Percentiles rank a stretch among this genome's conserved stretches.
phyloP scores from a whole-genome alignment of 1,140 invertebrate genomes.

The Teleopsis dalmanni region DNA sequence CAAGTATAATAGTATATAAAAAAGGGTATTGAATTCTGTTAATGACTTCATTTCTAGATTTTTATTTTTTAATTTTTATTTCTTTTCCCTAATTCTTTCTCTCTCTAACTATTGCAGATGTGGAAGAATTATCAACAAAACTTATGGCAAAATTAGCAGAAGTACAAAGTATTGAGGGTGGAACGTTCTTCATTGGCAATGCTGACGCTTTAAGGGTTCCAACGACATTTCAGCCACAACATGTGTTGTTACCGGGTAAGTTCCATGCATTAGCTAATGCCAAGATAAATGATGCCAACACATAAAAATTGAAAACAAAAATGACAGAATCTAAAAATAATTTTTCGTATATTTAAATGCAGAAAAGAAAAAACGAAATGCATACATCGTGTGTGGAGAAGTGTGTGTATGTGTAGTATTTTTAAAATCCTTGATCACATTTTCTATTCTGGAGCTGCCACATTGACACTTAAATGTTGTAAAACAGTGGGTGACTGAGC shows the following conservation, averaged over 20 bases:
- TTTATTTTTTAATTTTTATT: constrained; percentile 1
- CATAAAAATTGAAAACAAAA: too few species aligned
- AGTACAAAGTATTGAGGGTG: constrained; percentile 40
- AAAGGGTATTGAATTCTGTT: not conserved
- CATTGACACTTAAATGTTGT: too few species aligned
- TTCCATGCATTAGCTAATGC: too few species aligned
- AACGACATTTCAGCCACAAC: constrained; percentile 38
- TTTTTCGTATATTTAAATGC: too few species aligned
- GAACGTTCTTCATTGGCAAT: constrained; percentile 43
- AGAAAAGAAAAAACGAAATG: too few species aligned
- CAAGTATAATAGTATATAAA: not conserved
- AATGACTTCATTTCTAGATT: not conserved
- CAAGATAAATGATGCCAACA: too few species aligned
- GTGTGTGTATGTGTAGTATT: too few species aligned
- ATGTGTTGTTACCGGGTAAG: constrained; percentile 42
- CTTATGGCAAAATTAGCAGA: constrained; percentile 46
- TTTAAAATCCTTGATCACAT: too few species aligned
- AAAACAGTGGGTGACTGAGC: too few species aligned
- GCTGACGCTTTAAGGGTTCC: constrained; percentile 31
- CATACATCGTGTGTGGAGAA: too few species aligned
- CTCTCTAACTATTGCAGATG: constrained; percentile 37
- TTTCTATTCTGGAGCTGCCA: too few species aligned
- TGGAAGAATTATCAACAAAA: constrained; percentile 48
- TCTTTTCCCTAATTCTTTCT: not conserved
- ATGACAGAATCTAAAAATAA: too few species aligned